Conservation (phyloP, 2,113 vertebrate genomes). For the Boleophthalmus pectinirostris region DNA sequence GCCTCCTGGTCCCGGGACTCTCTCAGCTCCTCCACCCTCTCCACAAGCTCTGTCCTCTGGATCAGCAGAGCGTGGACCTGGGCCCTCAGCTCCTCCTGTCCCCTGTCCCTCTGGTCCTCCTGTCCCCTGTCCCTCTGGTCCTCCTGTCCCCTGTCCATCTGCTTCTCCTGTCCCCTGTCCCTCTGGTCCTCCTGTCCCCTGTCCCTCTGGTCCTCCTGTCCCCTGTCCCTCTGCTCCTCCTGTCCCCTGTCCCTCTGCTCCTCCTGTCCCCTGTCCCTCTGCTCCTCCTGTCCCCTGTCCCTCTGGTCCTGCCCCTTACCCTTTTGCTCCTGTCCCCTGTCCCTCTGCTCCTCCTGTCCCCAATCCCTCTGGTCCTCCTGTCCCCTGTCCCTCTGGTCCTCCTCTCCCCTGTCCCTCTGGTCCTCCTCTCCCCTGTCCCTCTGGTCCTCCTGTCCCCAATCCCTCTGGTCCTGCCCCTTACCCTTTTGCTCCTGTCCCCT, state of each 20-base stretch:
- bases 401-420: conserved; percentile 1
- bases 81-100: not conserved
- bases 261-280: conserved; percentile 24
- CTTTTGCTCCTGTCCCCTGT: not conserved
- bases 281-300: conserved; percentile 16
- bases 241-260: not conserved
- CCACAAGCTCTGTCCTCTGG: too few relatives aligned
- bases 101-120: conserved; percentile 23
- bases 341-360: conserved; percentile 28
- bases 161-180: not conserved
- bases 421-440: conserved; percentile 31
- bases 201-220: conserved; percentile 24
- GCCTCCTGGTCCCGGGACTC: too few relatives aligned
- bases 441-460: not conserved
- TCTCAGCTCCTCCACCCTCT: too few relatives aligned
- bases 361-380: conserved; percentile 16
- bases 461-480: conserved; percentile 25
- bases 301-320: conserved; percentile 15
- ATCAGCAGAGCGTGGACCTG: too few relatives aligned
- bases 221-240: conserved; percentile 28
- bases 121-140: conserved; percentile 26
- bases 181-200: conserved; percentile 37
- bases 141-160: not conserved
- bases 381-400: not conserved
- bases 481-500: conserved; percentile 31